Conservation (phyloP, 2,113 vertebrate species). For the Passer domesticus region DNA sequence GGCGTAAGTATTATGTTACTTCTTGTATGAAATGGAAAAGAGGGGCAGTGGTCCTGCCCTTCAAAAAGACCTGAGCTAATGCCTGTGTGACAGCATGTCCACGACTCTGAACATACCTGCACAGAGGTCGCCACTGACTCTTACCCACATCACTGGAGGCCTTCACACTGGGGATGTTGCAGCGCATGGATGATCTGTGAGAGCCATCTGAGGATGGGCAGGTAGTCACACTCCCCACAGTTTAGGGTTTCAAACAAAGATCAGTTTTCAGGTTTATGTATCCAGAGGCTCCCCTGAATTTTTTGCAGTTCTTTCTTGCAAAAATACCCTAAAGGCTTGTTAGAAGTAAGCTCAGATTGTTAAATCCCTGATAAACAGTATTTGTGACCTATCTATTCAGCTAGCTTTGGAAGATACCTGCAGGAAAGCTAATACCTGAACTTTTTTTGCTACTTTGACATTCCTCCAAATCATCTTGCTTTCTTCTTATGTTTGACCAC, state of each 20-base stretch:
- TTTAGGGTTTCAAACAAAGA: neutral
- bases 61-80: neutral
- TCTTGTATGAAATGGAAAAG: neutral
- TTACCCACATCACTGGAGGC: neutral
- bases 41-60: neutral
- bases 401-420: rapidly evolving
- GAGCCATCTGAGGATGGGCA: neutral
- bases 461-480: rapidly evolving
- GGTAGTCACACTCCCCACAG: neutral
- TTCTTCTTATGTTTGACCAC: neutral
- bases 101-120: neutral
- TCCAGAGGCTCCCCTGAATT: neutral
- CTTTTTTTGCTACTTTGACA: neutral
- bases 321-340: rapidly evolving
- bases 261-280: neutral
- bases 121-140: neutral
- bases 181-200: neutral
- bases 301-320: neutral
- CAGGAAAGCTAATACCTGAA: neutral
- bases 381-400: neutral
- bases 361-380: neutral
- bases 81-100: neutral
- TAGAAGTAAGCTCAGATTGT: neutral
- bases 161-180: rapidly evolving
- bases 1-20: neutral